Evolutionary conservation across 2,888 invertebrate species (phyloP), one percentile per base, ranked within the genome.

Genomic region (Holacanthella duospinosa): DNA sequence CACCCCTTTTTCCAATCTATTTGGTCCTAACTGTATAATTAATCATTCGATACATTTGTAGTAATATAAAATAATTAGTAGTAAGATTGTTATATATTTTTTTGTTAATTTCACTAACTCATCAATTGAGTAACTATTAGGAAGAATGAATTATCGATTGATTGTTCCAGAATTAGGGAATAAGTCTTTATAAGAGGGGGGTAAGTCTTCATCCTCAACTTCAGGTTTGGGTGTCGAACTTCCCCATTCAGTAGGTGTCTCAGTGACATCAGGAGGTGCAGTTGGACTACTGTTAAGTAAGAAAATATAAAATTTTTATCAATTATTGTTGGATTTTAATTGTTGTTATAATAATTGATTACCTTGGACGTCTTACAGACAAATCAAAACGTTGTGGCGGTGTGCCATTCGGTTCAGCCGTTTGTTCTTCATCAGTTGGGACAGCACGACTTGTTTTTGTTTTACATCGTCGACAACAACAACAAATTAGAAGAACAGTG

Each of bases 401-500:
- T 36, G 9, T 16, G n/a, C n/a, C 53, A 43, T 9, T 16, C 28
- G 9, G 21, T 43, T 21, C 66, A 16, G 60, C 28, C 9, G 53
- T 44, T 28, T 60, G 60, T 29, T 65, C 55, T 16, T 59, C 24
- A 27, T 58, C 36, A 60, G 62, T 57, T 36, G 2, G 53, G 59
- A 25, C 29, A 26, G 24, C 55, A n/a, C 29, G 54, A 16, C 54
- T 62, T 55, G 24, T 60, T 55, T 28, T 62, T 59, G 27, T 43
- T 59, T 48, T 61, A 55, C 29, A 58, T 58, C 48, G 58, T 54
- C 27, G 57, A 21, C 55, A 55, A 43, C 70, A 71, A 55, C 72
- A 72, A 60, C 72, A 72, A 29, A 66, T 65, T 26, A 68, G 63
- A 21, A 72, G 61, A 53, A 72, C 72, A 43, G 70, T 61, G 58